Conservation (phyloP, 2,797 vertebrate species). For the Sphenodon punctatus region DNA sequence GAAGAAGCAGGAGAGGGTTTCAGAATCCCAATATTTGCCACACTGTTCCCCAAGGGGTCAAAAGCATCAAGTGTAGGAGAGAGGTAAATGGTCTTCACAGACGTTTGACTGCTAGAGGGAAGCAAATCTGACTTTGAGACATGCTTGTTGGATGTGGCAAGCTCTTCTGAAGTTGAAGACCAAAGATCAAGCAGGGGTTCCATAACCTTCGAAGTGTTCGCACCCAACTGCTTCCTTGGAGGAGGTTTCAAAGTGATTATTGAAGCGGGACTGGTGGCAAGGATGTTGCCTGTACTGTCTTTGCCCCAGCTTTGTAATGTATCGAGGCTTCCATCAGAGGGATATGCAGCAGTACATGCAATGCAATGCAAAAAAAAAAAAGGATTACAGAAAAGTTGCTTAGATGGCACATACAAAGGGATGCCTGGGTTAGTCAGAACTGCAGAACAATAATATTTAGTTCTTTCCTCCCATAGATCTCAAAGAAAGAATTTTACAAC, state of each 20-base stretch:
- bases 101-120: not conserved
- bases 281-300: constrained; percentile 48
- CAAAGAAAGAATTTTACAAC: not conserved
- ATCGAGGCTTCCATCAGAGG: constrained; percentile 42
- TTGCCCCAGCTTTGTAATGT: constrained; percentile 31
- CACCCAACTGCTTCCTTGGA: constrained; percentile 21
- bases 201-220: not conserved
- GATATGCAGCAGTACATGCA: constrained; percentile 62
- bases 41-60: not conserved
- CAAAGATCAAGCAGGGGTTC: not conserved
- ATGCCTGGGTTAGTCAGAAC: not conserved
- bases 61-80: constrained; percentile 25
- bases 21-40: not conserved
- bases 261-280: constrained; percentile 4
- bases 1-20: not conserved
- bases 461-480: not conserved
- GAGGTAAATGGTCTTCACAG: constrained; percentile 36
- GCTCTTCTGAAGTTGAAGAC: constrained; percentile 20
- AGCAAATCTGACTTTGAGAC: not conserved
- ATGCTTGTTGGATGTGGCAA: not conserved
- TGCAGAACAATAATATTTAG: not conserved
- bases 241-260: constrained; percentile 13
- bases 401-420: too few species aligned
- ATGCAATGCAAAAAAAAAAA: constrained; percentile 51
- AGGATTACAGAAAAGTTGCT: not conserved